These are phyloP conservation scores for Clunio marinus DNA, from an alignment of 2,888 invertebrate genomes.

Conservation along the genomic window DNA sequence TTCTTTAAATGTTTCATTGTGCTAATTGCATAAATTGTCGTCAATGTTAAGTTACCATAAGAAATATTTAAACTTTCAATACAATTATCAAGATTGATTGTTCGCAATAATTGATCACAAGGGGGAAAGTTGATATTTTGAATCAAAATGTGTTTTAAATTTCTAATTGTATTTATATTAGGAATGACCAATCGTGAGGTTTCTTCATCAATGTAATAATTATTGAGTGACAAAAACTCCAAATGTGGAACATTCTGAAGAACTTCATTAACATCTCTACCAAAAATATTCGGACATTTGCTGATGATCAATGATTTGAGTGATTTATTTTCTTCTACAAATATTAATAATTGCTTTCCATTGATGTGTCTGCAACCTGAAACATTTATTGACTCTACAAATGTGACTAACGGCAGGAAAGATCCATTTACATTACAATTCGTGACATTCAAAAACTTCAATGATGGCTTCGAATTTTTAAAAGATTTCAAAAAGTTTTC, in stretches of 20 bases:
- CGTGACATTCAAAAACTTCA: constrained; percentile 21
- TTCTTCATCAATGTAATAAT: constrained; percentile 35
- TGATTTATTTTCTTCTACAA: neutral
- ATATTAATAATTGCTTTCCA: constrained; percentile 13
- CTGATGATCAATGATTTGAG: neutral
- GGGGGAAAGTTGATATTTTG: constrained; percentile 19
- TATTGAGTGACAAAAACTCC: constrained; percentile 2
- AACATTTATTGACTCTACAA: neutral
- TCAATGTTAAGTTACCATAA: constrained; percentile 28
- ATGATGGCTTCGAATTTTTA: neutral
- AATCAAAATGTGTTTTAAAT: constrained; percentile 5
- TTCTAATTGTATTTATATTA: constrained; percentile 7
- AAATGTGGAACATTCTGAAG: neutral
- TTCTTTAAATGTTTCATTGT: constrained; percentile 30
- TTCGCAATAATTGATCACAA: constrained; percentile 20
- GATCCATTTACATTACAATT: constrained; percentile 10
- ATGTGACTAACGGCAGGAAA: neutral
- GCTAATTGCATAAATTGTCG: constrained; percentile 27
- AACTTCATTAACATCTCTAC: constrained; percentile 18
- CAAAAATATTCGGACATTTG: constrained; percentile 18
- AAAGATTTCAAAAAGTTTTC: constrained; percentile 26
- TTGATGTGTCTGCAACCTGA: constrained; percentile 13
- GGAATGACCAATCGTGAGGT: constrained; percentile 26
- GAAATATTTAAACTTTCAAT: constrained; percentile 32
- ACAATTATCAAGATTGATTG: constrained; percentile 6